Percentiles rank a stretch among this genome's conserved stretches.
Evolutionary conservation across 2,797 vertebrate genomes (phyloP).

Genomic region (Graptemys geographica): DNA sequence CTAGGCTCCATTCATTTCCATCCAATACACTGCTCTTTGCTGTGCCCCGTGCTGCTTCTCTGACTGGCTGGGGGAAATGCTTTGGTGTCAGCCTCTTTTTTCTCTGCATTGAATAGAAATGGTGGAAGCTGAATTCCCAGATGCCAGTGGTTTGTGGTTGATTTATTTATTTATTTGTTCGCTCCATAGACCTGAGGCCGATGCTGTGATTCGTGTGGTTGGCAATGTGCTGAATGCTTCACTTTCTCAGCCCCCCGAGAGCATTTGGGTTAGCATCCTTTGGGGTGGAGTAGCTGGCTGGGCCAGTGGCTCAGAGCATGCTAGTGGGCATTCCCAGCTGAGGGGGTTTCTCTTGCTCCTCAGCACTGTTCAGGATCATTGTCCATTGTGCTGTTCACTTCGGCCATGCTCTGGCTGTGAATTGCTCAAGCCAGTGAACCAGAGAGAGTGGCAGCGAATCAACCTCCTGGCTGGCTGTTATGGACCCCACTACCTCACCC

Average conservation of each 20-base stretch:
- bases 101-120: slow-evolving; percentile 18
- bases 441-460: neutral
- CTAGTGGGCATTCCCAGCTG: neutral
- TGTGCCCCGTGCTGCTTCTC: neutral
- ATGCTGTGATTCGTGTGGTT: neutral
- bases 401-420: neutral
- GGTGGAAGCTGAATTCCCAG: neutral
- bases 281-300: neutral
- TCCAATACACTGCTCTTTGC: neutral
- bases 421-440: neutral
- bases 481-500: neutral
- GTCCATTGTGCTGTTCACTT: neutral
- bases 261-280: neutral
- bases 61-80: neutral
- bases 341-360: neutral
- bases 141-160: neutral
- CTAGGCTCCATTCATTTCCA: neutral
- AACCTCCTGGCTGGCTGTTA: neutral
- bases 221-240: neutral
- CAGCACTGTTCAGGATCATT: neutral
- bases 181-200: neutral
- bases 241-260: neutral
- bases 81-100: neutral
- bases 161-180: neutral
- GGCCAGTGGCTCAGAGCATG: neutral